Conservation (phyloP, 2,888 invertebrate genomes). For the Conomelus anceps region DNA sequence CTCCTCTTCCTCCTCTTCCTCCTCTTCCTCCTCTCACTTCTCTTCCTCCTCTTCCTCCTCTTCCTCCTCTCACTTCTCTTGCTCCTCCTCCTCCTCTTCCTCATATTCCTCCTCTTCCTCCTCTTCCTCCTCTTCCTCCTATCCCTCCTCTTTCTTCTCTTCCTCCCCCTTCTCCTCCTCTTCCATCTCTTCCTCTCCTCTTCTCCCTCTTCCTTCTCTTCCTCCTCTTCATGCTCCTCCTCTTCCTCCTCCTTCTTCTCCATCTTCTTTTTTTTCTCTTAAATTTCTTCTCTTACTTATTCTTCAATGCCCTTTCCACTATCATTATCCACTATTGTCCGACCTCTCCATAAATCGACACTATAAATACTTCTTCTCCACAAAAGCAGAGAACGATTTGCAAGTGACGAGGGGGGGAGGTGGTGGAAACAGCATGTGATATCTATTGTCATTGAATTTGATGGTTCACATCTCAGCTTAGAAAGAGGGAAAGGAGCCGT, state of each 20-base stretch:
- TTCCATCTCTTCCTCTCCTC: background rate
- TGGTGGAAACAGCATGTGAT: background rate
- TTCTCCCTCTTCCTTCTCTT: background rate
- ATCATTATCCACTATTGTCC: no score
- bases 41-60: no score
- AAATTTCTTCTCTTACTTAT: background rate
- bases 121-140: background rate
- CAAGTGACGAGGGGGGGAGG: background rate
- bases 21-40: background rate
- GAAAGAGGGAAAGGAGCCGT: no score
- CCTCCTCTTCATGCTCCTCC: background rate
- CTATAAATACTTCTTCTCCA: background rate
- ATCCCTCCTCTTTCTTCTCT: background rate
- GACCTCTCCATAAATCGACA: no score
- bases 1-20: background rate
- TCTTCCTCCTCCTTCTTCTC: no score
- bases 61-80: background rate
- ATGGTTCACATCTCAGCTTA: no score
- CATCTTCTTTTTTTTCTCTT: background rate
- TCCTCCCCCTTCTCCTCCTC: background rate
- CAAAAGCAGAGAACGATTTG: background rate
- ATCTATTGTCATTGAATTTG: background rate
- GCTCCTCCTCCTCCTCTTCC: background rate
- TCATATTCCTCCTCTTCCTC: background rate
- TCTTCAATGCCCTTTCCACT: no score